phyloP scores from a whole-genome alignment of 2,797 vertebrate species.

The Scleropages formosus region DNA sequence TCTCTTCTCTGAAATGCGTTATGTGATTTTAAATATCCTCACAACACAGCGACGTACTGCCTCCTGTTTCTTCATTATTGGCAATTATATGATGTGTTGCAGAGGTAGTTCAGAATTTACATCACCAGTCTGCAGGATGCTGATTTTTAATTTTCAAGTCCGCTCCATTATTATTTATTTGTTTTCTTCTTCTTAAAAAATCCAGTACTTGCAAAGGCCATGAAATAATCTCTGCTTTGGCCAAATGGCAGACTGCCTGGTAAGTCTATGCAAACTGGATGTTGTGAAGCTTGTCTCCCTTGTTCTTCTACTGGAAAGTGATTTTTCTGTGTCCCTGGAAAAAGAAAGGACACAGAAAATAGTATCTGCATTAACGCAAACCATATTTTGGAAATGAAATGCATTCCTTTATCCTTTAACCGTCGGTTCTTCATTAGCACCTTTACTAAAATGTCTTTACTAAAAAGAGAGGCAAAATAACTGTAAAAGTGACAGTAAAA shows the following conservation, averaged over 20 bases:
- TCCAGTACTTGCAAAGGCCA: not conserved
- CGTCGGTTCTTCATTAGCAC: no score
- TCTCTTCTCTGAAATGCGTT: not conserved
- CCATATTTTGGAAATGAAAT: not conserved
- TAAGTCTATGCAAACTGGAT: not conserved
- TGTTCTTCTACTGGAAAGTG: not conserved
- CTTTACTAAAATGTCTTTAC: no score
- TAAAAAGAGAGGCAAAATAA: no score
- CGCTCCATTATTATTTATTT: not conserved
- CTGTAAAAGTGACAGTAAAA: no score
- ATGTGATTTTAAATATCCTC: not conserved
- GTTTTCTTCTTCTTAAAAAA: not conserved
- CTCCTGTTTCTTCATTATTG: conserved; percentile 2
- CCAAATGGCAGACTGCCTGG: not conserved
- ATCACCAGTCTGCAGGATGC: not conserved
- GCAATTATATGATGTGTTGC: not conserved
- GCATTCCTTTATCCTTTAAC: no score
- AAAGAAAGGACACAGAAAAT: conserved; percentile 7
- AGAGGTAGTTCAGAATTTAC: not conserved
- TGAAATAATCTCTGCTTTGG: not conserved
- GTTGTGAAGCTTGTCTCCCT: not conserved
- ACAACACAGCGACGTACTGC: not conserved
- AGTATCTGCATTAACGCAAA: not conserved
- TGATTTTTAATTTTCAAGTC: not conserved
- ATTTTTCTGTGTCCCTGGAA: conserved; percentile 10